Evolutionary conservation across 2,113 vertebrate genomes (phyloP), one percentile per base, ranked within the genome.

Genomic region (Columba livia): DNA sequence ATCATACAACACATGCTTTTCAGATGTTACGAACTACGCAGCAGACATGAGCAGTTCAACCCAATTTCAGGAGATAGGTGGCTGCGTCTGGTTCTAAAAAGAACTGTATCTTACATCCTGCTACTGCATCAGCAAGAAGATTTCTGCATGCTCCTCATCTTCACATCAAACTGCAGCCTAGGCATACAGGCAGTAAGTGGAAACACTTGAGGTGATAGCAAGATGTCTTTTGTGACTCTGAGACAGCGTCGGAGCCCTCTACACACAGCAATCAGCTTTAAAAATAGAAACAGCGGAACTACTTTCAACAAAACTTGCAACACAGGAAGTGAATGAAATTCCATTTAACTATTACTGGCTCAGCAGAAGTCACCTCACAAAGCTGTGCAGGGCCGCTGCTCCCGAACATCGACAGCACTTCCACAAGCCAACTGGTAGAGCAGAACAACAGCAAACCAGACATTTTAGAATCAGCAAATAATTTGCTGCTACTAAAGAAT

Each of bases 241-340:
- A 18, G 90, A 67, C 94, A 87, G 86, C 85, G 77, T 34, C 47
- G 92, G 87, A 38, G 84, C 53, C 94, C 94, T 93, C 87, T 67
- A 40, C 69, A 73, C 79, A 26, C 42, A 97, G 93, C 24, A 73
- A 97, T 64, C 75, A 44, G 71, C 28, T 96, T 94, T 95, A 97
- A 98, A 98, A 98, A 97, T 97, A 98, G 94, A 86, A 71, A 58
- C 85, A 90, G 90, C 60, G 61, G 97, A 98, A 98, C 97, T 95
- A 96, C 95, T 97, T 94, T 97, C 94, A 95, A 87, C 74, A 88
- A 75, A 95, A 91, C 91, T 97, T 91, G 85, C 98, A 97, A 83
- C 88, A 97, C 96, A 98, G 98, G 98, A 98, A 98, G 97, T 87
- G 93, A 97, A 80, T 81, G 85, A 96, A 97, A 95, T 96, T 95